Base-by-base conservation (phyloP, 1,140 invertebrate genomes). In the Druon quercuslanigerum region DNA sequence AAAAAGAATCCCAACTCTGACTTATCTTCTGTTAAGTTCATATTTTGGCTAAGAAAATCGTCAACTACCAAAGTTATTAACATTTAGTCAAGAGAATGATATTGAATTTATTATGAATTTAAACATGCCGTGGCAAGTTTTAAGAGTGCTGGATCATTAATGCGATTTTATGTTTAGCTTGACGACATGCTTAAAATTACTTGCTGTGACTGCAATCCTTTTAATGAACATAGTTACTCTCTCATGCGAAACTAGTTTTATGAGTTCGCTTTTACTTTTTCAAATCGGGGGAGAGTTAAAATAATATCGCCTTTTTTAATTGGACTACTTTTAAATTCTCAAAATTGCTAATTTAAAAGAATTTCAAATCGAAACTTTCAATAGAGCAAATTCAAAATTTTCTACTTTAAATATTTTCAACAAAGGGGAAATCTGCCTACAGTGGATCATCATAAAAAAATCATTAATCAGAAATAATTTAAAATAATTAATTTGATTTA, bases 1-100 rank as follows among this genome's bases (percentile, higher is more conserved):
- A 33, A 33, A 33, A 33, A n/a, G n/a, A n/a, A 25, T 33, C 25
- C 25, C 25, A 5, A 33, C 25, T 33, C 25, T 33, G 25, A 33
- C 25, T n/a, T 3, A 33, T 33, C 25, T 33, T 4, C 56, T 20
- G 25, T 9, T 71, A 33, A 56, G n/a, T 71, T 56, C 25, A 46
- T 66, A 14, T 75, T 71, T 71, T 25, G 20, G 46, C 50, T 78
- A 76, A 82, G 83, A 82, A 82, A 78, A 84, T 82, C 85, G 78
- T 86, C 82, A 76, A 79, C 73, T 82, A 86, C 85, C 84, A 86
- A 87, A 87, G 83, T 85, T 87, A 80, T 74, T 25, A 73, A 76
- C 76, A 80, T 72, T 75, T 56, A 57, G 46, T 80, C 46, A 46
- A 75, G 16, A 54, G 17, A 73, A n/a, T 51, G 20, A 33, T 66